Evolutionary conservation across 92 coral and sea anemone genomes (phyloP), one percentile per base, ranked within the genome.

Genomic region (Chrysogorgia sp.): DNA sequence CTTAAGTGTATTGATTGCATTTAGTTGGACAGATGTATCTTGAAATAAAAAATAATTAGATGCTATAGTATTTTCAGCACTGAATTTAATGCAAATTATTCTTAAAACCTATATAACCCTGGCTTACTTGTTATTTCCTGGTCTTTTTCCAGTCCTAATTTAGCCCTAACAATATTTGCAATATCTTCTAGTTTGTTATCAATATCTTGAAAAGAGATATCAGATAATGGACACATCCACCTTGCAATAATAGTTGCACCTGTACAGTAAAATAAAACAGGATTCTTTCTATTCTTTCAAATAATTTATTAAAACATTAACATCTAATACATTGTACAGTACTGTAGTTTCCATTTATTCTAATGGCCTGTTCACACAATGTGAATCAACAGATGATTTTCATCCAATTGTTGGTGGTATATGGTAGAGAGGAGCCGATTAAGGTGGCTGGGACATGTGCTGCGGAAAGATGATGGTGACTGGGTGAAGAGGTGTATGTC

Each of bases 181-280:
- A 92, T 85, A n/a, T 71, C 59, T 26, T 92, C 91, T 21, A 92
- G 87, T 63, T 86, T 75, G 0, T 71, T 34, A 19, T 24, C 19
- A 14, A 84, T 74, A 17, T 40, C 49, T 14, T 74, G 62, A 30
- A 80, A 86, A 47, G 82, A 76, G 37, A 77, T 67, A 35, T 84
- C 82, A 49, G 81, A 86, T 29, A 80, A 82, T 78, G 86, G 61
- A 24, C 88, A 84, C 58, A 92, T 77, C 97, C 97, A 92, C 66
- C 85, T 88, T 53, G 91, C 92, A 67, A 92, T 68, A 34, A 92
- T 74, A 34, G 88, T 62, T 41, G 96, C 92, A 70, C 97, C 97
- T 92, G 75, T 53, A 34, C 48, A n/a, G n/a, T n/a, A 33, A 28
- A 65, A 40, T 24, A 50, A 57, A 35, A 14, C 23, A 22, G 24